These are phyloP conservation scores for Pterocles orientalis DNA, from an alignment of 2,113 vertebrate genomes.

Conservation along the genomic window DNA sequence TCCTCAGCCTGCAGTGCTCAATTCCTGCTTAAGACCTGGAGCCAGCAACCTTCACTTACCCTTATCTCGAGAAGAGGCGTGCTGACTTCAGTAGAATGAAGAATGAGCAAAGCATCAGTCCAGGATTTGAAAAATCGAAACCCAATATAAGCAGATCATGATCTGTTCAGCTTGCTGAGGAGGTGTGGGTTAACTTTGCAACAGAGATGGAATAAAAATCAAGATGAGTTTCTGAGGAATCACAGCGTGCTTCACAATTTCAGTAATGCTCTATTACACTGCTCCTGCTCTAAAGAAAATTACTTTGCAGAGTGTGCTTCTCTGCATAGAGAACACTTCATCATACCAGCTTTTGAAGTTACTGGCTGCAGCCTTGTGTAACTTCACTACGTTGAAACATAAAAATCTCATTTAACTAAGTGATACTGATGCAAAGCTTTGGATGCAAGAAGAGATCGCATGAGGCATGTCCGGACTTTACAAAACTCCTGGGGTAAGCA, in stretches of 20 bases:
- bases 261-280: background rate
- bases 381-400: background rate
- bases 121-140: slow-evolving; percentile 2
- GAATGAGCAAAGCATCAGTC: background rate
- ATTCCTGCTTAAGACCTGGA: background rate
- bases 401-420: background rate
- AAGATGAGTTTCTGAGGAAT: background rate
- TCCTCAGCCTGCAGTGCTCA: background rate
- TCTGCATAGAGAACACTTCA: background rate
- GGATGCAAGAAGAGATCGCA: background rate
- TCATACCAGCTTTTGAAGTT: background rate
- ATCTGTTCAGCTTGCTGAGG: background rate
- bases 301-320: background rate
- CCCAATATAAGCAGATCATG: background rate
- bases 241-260: background rate
- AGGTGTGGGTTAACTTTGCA: background rate
- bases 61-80: background rate
- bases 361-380: background rate
- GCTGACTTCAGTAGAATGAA: background rate
- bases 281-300: background rate
- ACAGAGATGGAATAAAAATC: background rate
- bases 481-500: background rate
- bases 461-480: background rate
- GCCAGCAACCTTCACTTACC: background rate
- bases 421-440: background rate